These are phyloP conservation scores for Vireo altiloquus DNA, from an alignment of 2,113 vertebrate species.

Conservation along the genomic window DNA sequence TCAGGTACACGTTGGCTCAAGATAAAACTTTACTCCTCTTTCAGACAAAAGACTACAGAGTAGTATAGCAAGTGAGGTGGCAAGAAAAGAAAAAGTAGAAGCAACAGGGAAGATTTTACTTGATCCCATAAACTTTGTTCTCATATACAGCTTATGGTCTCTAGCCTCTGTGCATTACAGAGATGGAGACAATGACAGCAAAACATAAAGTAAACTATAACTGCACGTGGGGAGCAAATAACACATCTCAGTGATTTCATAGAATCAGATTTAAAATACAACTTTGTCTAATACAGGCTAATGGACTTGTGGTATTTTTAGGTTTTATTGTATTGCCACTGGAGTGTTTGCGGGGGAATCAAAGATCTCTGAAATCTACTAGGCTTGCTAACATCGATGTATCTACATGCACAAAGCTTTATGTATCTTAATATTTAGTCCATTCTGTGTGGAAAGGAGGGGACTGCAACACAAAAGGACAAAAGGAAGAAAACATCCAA, in stretches of 20 bases:
- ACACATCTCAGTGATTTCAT: neutral
- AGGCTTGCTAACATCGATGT: neutral
- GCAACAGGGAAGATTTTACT: neutral
- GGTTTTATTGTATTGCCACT: neutral
- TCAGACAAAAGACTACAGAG: neutral
- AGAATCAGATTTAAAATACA: neutral
- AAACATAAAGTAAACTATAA: neutral
- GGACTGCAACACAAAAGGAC: neutral
- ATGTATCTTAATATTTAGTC: neutral
- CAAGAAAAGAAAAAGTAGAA: neutral
- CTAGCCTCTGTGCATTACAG: neutral
- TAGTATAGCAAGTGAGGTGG: neutral
- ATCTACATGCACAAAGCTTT: neutral
- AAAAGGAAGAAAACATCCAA: neutral
- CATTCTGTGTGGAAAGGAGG: neutral
- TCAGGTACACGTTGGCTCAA: neutral
- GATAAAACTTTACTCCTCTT: neutral
- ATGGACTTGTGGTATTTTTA: neutral
- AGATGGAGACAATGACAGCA: neutral
- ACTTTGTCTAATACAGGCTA: accelerated
- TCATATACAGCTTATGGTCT: neutral
- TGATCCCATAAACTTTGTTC: neutral
- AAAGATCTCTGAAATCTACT: neutral
- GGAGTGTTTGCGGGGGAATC: neutral
- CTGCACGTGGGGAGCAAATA: neutral